Base-by-base conservation (phyloP, 2,888 invertebrate genomes). In the Diplazon laetatorius region DNA sequence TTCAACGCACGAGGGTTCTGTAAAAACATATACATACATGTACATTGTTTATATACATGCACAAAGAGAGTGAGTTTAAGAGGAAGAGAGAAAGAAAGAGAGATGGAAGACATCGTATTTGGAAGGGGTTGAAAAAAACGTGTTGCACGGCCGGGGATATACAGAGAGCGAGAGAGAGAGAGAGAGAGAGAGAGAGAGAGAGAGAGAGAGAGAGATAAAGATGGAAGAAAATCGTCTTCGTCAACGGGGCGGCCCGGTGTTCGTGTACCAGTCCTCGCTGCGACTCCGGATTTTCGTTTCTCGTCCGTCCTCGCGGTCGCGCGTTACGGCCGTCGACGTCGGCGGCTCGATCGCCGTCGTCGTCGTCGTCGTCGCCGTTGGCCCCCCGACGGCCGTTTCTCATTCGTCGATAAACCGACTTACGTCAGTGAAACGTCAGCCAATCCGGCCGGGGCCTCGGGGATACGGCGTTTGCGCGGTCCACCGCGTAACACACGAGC, bases 351-450 rank as follows among this genome's bases (percentile, higher is more conserved):
- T 22, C 78, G 73, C 57, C 59, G 59, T 22, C 82, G 80, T 75
- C 76, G 68, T 72, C 83, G 83, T n/a, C n/a, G n/a, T n/a, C n/a
- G n/a, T n/a, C n/a, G 81, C 81, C 72, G 65, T 71, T 82, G 84
- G 81, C 81, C 82, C 78, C 80, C 63, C 57, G 60, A 78, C 70
- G 77, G 20, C 30, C 46, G 16, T 14, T 70, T 60, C 77, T 81
- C 82, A 90, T 90, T 90, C 89, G 90, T 85, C 85, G 84, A 86
- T 84, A 84, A 76, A 50, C 55, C 78, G 52, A 82, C 81, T 88
- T 84, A 89, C 90, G 90, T 90, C 88, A 88, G 83, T 70, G 57
- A 65, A 25, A 66, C 25, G 14, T 22, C 71, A 63, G 68, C 87
- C 87, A 87, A 86, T 87, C 69, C 44, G 62, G 48, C 60, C 10